These are phyloP conservation scores for Rhagium mordax DNA, from an alignment of 2,888 invertebrate genomes.

Conservation along the genomic window DNA sequence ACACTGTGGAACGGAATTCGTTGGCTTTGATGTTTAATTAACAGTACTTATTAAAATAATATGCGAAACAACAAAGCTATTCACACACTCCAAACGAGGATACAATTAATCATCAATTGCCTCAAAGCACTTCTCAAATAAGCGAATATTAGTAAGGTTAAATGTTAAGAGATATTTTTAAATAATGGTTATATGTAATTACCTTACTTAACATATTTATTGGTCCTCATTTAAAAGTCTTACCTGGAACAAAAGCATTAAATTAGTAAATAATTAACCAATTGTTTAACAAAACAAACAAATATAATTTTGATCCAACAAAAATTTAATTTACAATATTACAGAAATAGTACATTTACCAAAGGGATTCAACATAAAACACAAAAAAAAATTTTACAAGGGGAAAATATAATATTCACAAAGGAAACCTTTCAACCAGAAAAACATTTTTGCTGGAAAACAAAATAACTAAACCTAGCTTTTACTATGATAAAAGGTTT, in stretches of 20 bases:
- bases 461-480: no score
- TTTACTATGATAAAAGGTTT: no score
- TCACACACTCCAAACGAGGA: background rate
- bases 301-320: no score
- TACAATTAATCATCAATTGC: background rate
- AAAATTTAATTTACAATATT: no score
- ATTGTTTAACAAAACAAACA: no score
- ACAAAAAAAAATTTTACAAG: no score
- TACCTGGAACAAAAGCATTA: constrained; percentile 10
- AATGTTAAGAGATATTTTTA: background rate
- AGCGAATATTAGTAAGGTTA: background rate
- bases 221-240: background rate
- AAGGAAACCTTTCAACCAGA: no score
- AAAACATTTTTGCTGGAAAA: no score
- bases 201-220: background rate
- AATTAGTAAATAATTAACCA: constrained; percentile 4
- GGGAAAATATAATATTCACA: no score
- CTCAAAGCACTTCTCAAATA: background rate
- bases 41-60: background rate
- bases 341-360: no score
- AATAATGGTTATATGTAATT: background rate
- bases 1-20: background rate
- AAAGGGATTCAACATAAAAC: no score
- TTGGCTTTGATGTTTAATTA: constrained; percentile 4
- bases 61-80: background rate